These are phyloP conservation scores for Chaetodon auriga DNA, from an alignment of 2,113 vertebrate species.

Conservation along the genomic window DNA sequence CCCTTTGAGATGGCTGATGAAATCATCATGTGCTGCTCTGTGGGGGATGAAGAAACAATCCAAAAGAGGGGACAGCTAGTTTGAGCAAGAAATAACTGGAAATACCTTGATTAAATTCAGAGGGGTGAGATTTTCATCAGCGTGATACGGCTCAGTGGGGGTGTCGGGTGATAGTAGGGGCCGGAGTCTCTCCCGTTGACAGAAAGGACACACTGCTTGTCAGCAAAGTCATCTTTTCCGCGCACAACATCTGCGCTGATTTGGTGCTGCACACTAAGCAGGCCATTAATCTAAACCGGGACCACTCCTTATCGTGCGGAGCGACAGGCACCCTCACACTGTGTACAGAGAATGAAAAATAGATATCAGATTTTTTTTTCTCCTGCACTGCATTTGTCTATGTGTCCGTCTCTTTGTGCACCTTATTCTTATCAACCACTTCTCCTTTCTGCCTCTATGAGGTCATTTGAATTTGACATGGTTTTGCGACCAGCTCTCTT, in stretches of 20 bases:
- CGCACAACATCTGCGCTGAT: conserved; percentile 70
- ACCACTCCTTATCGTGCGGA: conserved; percentile 68
- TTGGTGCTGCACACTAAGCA: conserved; percentile 65
- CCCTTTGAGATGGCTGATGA: conserved; percentile 52
- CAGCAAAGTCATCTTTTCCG: conserved; percentile 83
- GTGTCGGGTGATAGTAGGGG: conserved; percentile 51
- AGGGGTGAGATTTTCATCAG: conserved; percentile 76
- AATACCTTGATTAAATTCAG: conserved; percentile 74
- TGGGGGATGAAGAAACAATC: conserved; percentile 40
- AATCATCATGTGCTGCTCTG: conserved; percentile 37
- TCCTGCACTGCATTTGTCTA: conserved; percentile 46
- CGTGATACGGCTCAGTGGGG: conserved; percentile 59
- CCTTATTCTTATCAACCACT: conserved; percentile 41
- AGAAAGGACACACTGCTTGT: conserved; percentile 78
- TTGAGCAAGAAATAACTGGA: conserved; percentile 64
- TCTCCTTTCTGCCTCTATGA: conserved; percentile 16
- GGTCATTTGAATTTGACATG: conserved; percentile 60
- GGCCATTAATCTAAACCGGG: conserved; percentile 78
- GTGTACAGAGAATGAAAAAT: conserved; percentile 68
- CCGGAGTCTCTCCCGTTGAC: conserved; percentile 65
- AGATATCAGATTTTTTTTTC: conserved; percentile 45
- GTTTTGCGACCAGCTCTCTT: conserved; percentile 40
- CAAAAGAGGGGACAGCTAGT: conserved; percentile 4
- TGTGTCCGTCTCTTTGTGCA: conserved; percentile 35
- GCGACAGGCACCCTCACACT: conserved; percentile 64